Evolutionary conservation across 2,113 vertebrate species (phyloP).

Genomic region (Amazona guildingii): DNA sequence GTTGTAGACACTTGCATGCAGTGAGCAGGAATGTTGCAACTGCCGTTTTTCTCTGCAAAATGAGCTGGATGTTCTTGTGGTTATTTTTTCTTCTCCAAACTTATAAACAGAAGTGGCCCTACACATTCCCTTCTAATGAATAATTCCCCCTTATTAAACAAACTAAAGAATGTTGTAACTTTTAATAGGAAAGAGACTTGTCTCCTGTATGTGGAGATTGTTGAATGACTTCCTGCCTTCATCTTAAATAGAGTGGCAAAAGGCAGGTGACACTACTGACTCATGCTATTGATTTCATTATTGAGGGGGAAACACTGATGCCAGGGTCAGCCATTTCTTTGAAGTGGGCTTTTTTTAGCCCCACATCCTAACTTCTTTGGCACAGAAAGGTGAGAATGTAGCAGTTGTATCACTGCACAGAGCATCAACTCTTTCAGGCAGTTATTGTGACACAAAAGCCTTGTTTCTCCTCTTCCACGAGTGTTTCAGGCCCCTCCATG

Average conservation of each 20-base stretch:
- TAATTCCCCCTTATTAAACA: background rate
- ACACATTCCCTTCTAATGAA: background rate
- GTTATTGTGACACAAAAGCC: background rate
- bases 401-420: background rate
- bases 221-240: background rate
- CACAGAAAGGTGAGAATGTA: background rate
- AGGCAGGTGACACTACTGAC: background rate
- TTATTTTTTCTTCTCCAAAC: background rate
- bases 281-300: background rate
- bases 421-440: background rate
- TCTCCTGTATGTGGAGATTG: background rate
- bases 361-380: background rate
- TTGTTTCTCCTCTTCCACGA: background rate
- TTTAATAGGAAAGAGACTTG: background rate
- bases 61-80: background rate
- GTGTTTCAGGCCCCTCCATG: background rate
- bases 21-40: background rate
- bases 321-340: background rate
- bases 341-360: background rate
- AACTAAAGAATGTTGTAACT: background rate
- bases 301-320: background rate
- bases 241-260: background rate
- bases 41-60: background rate
- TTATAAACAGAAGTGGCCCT: background rate
- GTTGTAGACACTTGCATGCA: background rate